Evolutionary conservation across 2,888 invertebrate species (phyloP), one percentile per base, ranked within the genome.

Genomic region (Hydropsyche betteni): DNA sequence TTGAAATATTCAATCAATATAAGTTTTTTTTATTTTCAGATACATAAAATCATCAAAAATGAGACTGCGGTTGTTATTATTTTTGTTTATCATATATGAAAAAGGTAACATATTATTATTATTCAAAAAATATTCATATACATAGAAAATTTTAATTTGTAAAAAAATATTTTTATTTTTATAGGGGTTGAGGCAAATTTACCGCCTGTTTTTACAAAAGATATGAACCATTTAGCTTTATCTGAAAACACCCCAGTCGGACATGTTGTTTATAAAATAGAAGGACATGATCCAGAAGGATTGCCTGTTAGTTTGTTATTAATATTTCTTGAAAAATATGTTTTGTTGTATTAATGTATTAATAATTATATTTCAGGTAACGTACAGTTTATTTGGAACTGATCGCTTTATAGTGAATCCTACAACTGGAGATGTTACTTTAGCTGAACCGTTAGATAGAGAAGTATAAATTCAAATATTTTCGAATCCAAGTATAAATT

Each of bases 241-340:
- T 90, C 92, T 5, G 96, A 97, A 86, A 92, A 90, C 82, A 93
- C 93, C 7, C 89, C 92, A 2, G 92, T 95, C 5, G 95, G 95
- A 0, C 88, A 91, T 5, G 86, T 91, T 2, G 92, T 96, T n/a
- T 94, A 92, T 85, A 91, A 86, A 12, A 86, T 96, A 72, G 90
- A 92, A 82, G 95, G 94, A 6, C 88, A 89, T 53, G 95, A 96
- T 87, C 95, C 96, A 0, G 95, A 96, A 83, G 92, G 92, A 68
- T 89, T 92, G 50, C 89, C 91, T 53, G 90, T 94, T 76, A 89
- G 89, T 81, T 91, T 87, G 81, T 52, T 33, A 68, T 10, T 14
- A 7, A 36, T 33, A 38, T 34, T 12, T 68, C n/a, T 68, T 44
- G 10, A 44, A 50, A 24, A 24, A 24, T 24, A 24, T 24, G 24